Evolutionary conservation across 1,140 invertebrate species (phyloP).

Genomic region (Dinoponera quadriceps): DNA sequence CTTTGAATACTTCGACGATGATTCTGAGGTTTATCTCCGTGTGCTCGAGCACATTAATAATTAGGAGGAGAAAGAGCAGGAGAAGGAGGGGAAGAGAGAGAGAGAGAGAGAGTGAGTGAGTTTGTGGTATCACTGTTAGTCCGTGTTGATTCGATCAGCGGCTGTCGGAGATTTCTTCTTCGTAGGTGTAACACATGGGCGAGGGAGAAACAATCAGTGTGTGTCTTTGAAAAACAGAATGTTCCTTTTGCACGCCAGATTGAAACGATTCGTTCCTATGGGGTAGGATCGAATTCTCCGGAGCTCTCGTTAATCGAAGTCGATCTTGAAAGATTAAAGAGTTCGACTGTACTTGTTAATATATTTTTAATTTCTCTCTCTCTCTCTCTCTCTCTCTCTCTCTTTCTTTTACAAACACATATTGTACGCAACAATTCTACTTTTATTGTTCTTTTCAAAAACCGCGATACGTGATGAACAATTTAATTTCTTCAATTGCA

Average conservation of each 20-base stretch:
- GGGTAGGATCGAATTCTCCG: constrained; percentile 28
- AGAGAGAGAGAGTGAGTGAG: constrained; percentile 26
- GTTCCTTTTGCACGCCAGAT: constrained; percentile 50
- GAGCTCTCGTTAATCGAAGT: constrained; percentile 3
- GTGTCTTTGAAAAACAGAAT: constrained; percentile 38
- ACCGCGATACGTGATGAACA: neutral
- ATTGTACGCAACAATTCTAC: too few species aligned
- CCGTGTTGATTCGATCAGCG: constrained; percentile 75
- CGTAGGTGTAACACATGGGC: constrained; percentile 48
- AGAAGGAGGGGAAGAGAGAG: constrained; percentile 33
- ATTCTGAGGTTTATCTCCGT: constrained; percentile 78
- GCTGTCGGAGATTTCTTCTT: constrained; percentile 65
- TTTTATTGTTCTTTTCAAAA: too few species aligned
- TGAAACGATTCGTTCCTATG: constrained; percentile 39
- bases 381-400: neutral
- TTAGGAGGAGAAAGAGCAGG: constrained; percentile 67
- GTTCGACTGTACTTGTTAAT: neutral
- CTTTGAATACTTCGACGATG: constrained; percentile 74
- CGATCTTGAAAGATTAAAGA: constrained; percentile 16
- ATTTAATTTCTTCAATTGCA: neutral
- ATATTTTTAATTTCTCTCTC: constrained; percentile 9
- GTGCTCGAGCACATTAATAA: constrained; percentile 77
- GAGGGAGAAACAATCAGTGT: constrained; percentile 71
- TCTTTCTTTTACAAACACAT: too few species aligned
- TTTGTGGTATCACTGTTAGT: constrained; percentile 71